Evolutionary conservation across 2,888 invertebrate species (phyloP), one percentile per base, ranked within the genome.

Genomic region (Agrotis exclamationis): DNA sequence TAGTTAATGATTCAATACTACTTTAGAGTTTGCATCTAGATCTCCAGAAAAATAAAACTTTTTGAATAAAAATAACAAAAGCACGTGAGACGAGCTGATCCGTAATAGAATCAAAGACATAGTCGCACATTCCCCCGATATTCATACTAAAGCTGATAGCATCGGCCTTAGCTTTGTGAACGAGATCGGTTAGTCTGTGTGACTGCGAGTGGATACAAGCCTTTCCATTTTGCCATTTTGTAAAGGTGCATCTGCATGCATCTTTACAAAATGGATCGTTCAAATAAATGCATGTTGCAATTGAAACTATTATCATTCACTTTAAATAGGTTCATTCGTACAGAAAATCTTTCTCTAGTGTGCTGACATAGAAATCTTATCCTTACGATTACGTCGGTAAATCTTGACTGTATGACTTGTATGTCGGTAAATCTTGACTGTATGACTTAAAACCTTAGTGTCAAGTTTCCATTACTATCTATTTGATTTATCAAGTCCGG

Each of bases 51-150:
- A 47, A 63, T 54, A 47, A 53, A 75, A 56, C 1, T 45, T 28
- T 47, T 57, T 51, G 13, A 50, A 77, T 28, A 44, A 71, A 54
- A 71, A 48, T 28, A 59, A 60, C 63, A 63, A 53, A 39, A 63
- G 33, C 20, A 39, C 11, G 39, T 39, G 20, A 14, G 28, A 53
- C 50, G 28, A 33, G 13, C 48, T 48, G 50, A 80, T 75, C 80
- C 70, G 22, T 50, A 78, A 78, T 75, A 60, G 76, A 63, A 79
- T 80, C 80, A 50, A 53, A 63, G 56, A 16, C 51, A 70, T 70
- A 53, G 64, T 62, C 6, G 33, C n/a, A 11, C 58, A 22, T 39
- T 11, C 5, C 14, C 28, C 28, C 13, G n/a, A 22, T 53, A 16
- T 39, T 39, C 33, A 33, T 33, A 56, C 24, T 39, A 53, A 16